phyloP scores from a whole-genome alignment of 1,140 invertebrate species.

The Micrasema longulum region DNA sequence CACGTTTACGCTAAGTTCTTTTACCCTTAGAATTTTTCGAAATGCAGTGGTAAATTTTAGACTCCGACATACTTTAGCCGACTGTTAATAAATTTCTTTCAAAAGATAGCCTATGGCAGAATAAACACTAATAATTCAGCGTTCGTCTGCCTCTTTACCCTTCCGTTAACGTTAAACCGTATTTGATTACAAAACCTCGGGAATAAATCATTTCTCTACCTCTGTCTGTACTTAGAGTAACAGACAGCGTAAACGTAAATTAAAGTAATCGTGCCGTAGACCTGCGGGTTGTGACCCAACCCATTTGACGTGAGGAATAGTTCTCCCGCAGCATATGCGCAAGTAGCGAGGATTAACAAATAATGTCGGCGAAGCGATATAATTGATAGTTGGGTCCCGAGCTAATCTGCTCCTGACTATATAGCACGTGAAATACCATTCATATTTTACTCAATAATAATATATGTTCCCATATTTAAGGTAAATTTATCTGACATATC shows the following conservation, averaged over 20 bases:
- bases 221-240: neutral
- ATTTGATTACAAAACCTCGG: constrained; percentile 45
- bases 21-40: too few species aligned
- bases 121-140: constrained; percentile 33
- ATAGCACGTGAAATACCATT: neutral
- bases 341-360: constrained; percentile 45
- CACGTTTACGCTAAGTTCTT: too few species aligned
- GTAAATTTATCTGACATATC: neutral
- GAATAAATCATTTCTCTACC: constrained; percentile 42
- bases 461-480: neutral
- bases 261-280: constrained; percentile 33
- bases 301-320: constrained; percentile 43
- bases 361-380: constrained; percentile 40
- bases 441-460: constrained; percentile 5
- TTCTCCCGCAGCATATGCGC: constrained; percentile 41
- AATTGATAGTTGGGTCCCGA: constrained; percentile 43
- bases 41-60: too few species aligned
- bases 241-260: constrained; percentile 36
- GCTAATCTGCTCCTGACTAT: constrained; percentile 26
- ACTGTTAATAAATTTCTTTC: constrained; percentile 2
- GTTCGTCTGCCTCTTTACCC: constrained; percentile 25
- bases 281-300: constrained; percentile 31
- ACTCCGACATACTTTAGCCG: too few species aligned
- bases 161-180: constrained; percentile 41
- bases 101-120: constrained; percentile 17